Conservation (phyloP, 2,888 invertebrate species). For the Polymixis lichenea region DNA sequence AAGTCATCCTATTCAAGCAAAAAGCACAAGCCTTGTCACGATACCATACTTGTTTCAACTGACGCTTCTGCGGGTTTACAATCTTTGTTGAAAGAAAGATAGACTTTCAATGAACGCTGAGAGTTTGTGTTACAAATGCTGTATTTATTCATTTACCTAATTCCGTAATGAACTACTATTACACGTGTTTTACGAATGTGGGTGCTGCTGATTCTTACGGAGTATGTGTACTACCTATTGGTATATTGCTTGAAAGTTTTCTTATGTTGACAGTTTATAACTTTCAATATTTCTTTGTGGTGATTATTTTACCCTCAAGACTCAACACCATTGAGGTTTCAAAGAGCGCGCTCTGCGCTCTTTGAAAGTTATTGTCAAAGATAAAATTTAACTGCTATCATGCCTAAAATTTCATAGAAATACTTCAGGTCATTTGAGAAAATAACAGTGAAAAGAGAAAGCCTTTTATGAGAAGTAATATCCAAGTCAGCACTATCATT, state of each 20-base stretch:
- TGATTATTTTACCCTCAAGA: too few relatives aligned
- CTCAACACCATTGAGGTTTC: too few relatives aligned
- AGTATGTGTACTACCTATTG: not conserved
- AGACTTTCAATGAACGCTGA: slow-evolving; percentile 61
- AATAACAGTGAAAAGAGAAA: not conserved
- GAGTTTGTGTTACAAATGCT: slow-evolving; percentile 66
- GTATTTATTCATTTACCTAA: slow-evolving; percentile 67
- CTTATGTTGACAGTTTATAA: too few relatives aligned
- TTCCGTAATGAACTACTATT: slow-evolving; percentile 60
- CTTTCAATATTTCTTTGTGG: too few relatives aligned
- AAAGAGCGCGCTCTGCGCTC: not conserved
- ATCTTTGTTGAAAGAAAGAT: slow-evolving; percentile 57
- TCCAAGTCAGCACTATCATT: not conserved
- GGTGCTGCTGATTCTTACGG: not conserved
- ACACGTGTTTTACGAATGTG: slow-evolving; percentile 38
- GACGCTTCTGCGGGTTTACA: slow-evolving; percentile 40
- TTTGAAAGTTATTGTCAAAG: not conserved
- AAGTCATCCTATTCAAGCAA: slow-evolving; percentile 15
- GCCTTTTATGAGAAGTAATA: not conserved
- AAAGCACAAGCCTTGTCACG: not conserved
- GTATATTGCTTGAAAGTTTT: not conserved
- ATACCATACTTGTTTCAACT: not conserved
- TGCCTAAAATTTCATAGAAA: too few relatives aligned
- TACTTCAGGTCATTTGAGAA: not conserved
- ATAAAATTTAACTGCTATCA: not conserved